Percentiles rank a stretch among this genome's conserved stretches.
Evolutionary conservation across 2,797 vertebrate species (phyloP).

Genomic region (Brotula barbata): DNA sequence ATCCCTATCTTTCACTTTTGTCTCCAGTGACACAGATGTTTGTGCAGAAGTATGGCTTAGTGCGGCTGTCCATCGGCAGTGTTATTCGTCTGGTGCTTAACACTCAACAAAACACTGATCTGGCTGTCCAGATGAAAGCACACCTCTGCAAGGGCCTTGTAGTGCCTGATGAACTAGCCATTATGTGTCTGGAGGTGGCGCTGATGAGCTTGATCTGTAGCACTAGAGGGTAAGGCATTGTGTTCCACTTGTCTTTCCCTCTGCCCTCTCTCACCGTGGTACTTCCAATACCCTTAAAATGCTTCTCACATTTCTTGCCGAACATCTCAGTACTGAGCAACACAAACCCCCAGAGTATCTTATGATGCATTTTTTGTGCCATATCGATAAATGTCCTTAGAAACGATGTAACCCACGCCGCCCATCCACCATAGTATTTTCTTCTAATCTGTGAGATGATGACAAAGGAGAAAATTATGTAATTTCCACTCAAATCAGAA

Average conservation of each 20-base stretch:
- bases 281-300: not conserved
- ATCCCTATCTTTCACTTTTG: conserved; percentile 6
- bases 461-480: too few relatives aligned
- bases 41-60: conserved; percentile 82
- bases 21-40: conserved; percentile 85
- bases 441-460: too few relatives aligned
- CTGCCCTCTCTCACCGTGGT: not conserved
- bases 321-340: too few relatives aligned
- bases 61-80: conserved; percentile 82
- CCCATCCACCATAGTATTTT: too few relatives aligned
- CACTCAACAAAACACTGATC: conserved; percentile 75
- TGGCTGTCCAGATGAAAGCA: conserved; percentile 78
- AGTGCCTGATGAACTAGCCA: conserved; percentile 87
- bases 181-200: conserved; percentile 85
- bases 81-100: conserved; percentile 81
- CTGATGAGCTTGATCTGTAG: conserved; percentile 83
- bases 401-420: too few relatives aligned
- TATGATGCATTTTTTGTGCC: too few relatives aligned
- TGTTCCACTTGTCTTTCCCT: not conserved
- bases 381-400: too few relatives aligned
- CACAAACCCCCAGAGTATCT: too few relatives aligned
- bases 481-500: too few relatives aligned
- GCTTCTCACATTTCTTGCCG: too few relatives aligned
- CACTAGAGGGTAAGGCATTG: conserved; percentile 80
- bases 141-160: conserved; percentile 82